Conservation (phyloP, 2,797 vertebrate species). For the Zenarchopterus dispar region DNA sequence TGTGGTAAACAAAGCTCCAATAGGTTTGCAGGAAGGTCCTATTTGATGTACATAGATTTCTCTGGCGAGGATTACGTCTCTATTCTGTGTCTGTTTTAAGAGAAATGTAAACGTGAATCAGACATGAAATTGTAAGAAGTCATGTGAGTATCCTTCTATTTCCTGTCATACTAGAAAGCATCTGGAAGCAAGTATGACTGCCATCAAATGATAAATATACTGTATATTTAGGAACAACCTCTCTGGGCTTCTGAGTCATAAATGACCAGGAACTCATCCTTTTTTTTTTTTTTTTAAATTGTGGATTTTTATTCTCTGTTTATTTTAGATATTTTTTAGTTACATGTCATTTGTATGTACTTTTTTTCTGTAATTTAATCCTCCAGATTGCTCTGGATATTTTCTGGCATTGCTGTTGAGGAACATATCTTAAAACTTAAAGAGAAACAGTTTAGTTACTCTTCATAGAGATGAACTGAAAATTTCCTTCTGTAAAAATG, state of each 20-base stretch:
- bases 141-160: slow-evolving; percentile 78
- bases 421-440: slow-evolving; percentile 57
- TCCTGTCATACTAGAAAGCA: slow-evolving; percentile 71
- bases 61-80: slow-evolving; percentile 80
- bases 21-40: slow-evolving; percentile 81
- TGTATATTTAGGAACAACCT: slow-evolving; percentile 69
- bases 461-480: slow-evolving; percentile 24
- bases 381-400: slow-evolving; percentile 72
- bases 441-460: slow-evolving; percentile 40
- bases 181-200: slow-evolving; percentile 76
- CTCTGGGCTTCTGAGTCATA: slow-evolving; percentile 62
- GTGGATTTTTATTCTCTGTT: slow-evolving; percentile 75
- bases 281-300: slow-evolving; percentile 59
- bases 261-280: slow-evolving; percentile 64
- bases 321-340: slow-evolving; percentile 66
- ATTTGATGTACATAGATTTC: slow-evolving; percentile 90
- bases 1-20: slow-evolving; percentile 37
- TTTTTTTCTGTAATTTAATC: slow-evolving; percentile 70
- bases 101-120: slow-evolving; percentile 84
- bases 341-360: slow-evolving; percentile 76
- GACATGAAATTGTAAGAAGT: slow-evolving; percentile 80
- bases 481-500: slow-evolving; percentile 30
- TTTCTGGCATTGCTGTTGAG: slow-evolving; percentile 55
- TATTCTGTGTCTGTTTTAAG: slow-evolving; percentile 87
- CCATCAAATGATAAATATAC: slow-evolving; percentile 62